These are phyloP conservation scores for Zaprionus tsacasi DNA, from an alignment of 1,140 invertebrate genomes.

Conservation along the genomic window DNA sequence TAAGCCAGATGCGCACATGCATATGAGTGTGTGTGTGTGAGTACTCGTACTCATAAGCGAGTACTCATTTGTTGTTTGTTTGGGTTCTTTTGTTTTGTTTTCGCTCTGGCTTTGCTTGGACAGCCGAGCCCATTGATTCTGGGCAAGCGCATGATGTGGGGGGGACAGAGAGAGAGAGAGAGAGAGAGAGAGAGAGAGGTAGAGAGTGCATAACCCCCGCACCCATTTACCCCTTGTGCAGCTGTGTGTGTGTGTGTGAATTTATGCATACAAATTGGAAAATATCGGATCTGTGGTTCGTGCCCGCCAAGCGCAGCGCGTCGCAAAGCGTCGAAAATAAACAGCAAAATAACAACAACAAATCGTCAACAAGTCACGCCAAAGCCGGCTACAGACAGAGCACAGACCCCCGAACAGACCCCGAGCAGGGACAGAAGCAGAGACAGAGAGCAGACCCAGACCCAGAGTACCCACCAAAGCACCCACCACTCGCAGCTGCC, in stretches of 20 bases:
- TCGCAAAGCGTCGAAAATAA: slow-evolving; percentile 33
- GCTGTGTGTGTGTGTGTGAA: slow-evolving; percentile 65
- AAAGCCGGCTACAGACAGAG: slow-evolving; percentile 63
- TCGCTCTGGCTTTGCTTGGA: slow-evolving; percentile 58
- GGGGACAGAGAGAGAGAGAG: not conserved
- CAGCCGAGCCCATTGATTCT: slow-evolving; percentile 41
- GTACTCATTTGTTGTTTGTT: slow-evolving; percentile 37
- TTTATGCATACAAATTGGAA: slow-evolving; percentile 82
- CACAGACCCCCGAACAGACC: slow-evolving; percentile 29
- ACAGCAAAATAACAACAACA: slow-evolving; percentile 55
- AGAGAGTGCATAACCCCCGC: slow-evolving; percentile 5
- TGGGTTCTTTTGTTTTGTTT: slow-evolving; percentile 46
- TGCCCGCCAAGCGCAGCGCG: slow-evolving; percentile 64
- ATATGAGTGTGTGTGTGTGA: slow-evolving; percentile 21
- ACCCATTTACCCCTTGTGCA: slow-evolving; percentile 9
- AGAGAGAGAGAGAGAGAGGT: not conserved
- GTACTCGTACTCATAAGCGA: slow-evolving; percentile 16
- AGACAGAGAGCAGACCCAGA: not conserved
- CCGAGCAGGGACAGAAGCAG: slow-evolving; percentile 1
- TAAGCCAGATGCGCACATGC: slow-evolving; percentile 76
- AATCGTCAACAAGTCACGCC: slow-evolving; percentile 81
- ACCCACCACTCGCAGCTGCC: slow-evolving; percentile 39
- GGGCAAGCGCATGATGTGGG: slow-evolving; percentile 7
- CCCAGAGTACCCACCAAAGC: slow-evolving; percentile 26
- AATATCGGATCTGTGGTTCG: slow-evolving; percentile 83